These are phyloP conservation scores for Puntigrus tetrazona DNA, from an alignment of 2,113 vertebrate genomes.

Conservation along the genomic window DNA sequence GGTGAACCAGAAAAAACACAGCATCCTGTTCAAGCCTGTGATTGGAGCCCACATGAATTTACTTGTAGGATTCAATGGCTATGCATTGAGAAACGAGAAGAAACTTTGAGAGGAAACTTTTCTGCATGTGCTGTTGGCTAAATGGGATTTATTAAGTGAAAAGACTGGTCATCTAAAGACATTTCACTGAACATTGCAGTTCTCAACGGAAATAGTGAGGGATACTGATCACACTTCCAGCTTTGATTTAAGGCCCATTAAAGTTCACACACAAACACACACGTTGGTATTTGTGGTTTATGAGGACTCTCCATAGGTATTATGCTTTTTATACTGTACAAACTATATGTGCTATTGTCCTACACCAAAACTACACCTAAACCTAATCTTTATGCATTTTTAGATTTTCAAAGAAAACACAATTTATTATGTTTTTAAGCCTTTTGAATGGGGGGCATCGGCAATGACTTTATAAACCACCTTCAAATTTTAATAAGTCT, in stretches of 20 bases:
- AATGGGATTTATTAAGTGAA: background rate
- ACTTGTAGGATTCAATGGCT: background rate
- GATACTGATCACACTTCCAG: background rate
- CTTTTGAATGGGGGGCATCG: too few species aligned
- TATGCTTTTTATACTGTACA: too few species aligned
- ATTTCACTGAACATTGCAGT: background rate
- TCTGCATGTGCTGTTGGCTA: background rate
- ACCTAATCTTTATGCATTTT: too few species aligned
- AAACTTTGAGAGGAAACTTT: background rate
- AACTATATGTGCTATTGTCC: too few species aligned
- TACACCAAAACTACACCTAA: too few species aligned
- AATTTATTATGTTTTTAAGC: too few species aligned
- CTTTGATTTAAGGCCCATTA: background rate
- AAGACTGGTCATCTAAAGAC: background rate
- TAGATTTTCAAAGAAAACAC: too few species aligned
- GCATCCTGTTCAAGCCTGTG: background rate
- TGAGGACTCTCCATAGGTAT: too few species aligned
- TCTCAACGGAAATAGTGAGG: background rate
- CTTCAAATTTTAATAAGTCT: too few species aligned
- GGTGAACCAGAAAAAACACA: conserved; percentile 11
- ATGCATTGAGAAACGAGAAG: background rate
- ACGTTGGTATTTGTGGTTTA: too few species aligned
- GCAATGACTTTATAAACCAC: too few species aligned
- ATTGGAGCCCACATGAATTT: background rate
- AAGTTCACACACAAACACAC: too few species aligned